These are phyloP conservation scores for Acrossocheilus wenchowensis DNA, from an alignment of 2,797 vertebrate genomes.

Conservation along the genomic window DNA sequence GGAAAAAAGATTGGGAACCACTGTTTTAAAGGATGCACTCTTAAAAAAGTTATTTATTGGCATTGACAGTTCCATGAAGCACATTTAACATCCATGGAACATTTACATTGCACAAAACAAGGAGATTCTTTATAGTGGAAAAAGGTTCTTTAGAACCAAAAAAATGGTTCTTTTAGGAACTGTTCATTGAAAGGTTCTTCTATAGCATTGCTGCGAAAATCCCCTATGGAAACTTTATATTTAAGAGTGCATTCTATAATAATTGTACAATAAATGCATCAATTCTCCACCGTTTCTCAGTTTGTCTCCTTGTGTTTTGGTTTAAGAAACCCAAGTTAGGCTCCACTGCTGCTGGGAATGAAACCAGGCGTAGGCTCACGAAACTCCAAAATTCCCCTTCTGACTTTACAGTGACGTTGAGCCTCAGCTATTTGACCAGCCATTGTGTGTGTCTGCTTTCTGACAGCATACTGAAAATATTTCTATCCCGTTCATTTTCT, in stretches of 20 bases:
- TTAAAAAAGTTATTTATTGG: background rate
- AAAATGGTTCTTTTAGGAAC: background rate
- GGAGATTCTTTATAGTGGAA: too few species aligned
- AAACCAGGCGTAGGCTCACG: conserved; percentile 44
- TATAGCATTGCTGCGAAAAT: background rate
- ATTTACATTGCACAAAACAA: background rate
- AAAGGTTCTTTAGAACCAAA: too few species aligned
- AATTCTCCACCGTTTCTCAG: background rate
- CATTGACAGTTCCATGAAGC: background rate
- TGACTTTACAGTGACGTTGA: conserved; percentile 47
- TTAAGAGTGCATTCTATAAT: background rate
- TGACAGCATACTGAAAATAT: conserved; percentile 49
- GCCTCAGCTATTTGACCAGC: conserved; percentile 44
- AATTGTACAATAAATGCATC: background rate
- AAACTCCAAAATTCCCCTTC: conserved; percentile 54
- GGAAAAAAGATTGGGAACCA: too few species aligned
- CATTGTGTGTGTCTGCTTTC: conserved; percentile 47
- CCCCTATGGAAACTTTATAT: too few species aligned
- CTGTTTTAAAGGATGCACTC: background rate
- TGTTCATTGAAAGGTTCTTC: background rate
- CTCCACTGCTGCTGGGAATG: conserved; percentile 46
- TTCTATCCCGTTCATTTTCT: conserved; percentile 34
- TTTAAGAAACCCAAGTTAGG: conserved; percentile 28
- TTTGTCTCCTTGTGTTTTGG: conserved; percentile 12
- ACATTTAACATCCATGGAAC: background rate